Evolutionary conservation across 1,140 invertebrate species (phyloP), one percentile per base, ranked within the genome.

Genomic region (Drosophila virilis): DNA sequence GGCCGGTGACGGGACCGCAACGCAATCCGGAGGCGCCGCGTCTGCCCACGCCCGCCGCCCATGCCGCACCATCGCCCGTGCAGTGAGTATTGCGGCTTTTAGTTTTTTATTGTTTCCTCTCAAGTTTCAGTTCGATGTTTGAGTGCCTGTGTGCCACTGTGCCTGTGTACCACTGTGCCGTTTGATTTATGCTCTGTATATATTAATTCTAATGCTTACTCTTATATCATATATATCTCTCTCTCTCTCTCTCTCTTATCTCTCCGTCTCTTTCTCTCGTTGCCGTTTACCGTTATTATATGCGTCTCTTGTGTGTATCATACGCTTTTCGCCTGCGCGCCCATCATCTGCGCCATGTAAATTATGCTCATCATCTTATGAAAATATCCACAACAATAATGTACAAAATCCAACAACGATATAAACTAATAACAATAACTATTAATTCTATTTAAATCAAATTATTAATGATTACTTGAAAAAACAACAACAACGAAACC

Each of bases 1-100:
- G 95, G 60, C 96, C 96, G 22, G 96, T 97, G 1, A 93, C 95
- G 22, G 86, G 90, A 15, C 94, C 95, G 46, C 96, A 96, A 3
- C 94, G 96, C 46, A 96, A 96, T 93, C 86, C 91, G 8, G 91
- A 92, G 73, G 84, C 82, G 3, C 84, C 88, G 8, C 91, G 78
- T 6, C 45, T 86, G 2, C 82, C 80, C 1, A 57, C 91, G 33
- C 76, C 91, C 2, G 77, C 91, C 10, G 79, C 90, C 2, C 17
- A 17, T 17, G 78, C 90, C 1, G 88, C 83, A 8, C 80, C 83
- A 8, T 91, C 90, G 32, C 94, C 95, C 90, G 94, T 96, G 61
- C 95, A 96, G 96, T 96, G 93, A 94, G 93, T 95, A 92, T 32
- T 28, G 22, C 22, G 5, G 22, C 0, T 28, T 28, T 5, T 28